Evolutionary conservation across 2,113 vertebrate species (phyloP).

Genomic region (Atlantisia rogersi): DNA sequence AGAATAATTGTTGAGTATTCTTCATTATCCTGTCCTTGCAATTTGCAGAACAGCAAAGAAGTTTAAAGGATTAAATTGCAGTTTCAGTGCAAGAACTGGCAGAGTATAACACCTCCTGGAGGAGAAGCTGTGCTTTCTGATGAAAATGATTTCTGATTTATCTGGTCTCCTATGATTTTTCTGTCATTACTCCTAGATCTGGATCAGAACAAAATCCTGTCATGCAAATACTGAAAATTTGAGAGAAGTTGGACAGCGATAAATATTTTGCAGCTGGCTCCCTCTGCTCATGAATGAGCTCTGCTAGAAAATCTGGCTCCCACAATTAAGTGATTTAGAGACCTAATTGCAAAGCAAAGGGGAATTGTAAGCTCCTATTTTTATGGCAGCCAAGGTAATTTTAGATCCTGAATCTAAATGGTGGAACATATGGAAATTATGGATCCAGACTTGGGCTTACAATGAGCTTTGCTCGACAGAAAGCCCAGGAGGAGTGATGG

Average conservation of each 20-base stretch:
- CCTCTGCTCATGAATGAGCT: constrained; percentile 45
- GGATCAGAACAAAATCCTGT: constrained; percentile 34
- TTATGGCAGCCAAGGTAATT: constrained; percentile 31
- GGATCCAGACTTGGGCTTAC: neutral
- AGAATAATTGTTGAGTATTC: neutral
- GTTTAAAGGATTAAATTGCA: neutral
- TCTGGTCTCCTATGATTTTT: constrained; percentile 7
- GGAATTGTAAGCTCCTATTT: constrained; percentile 49
- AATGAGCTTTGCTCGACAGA: neutral
- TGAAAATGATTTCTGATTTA: neutral
- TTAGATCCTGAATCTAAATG: constrained; percentile 25
- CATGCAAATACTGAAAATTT: constrained; percentile 34
- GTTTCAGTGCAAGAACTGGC: neutral
- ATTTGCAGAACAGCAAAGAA: neutral
- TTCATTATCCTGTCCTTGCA: neutral
- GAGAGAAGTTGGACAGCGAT: constrained; percentile 37
- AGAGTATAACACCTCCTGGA: neutral
- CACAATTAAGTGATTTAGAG: constrained; percentile 34
- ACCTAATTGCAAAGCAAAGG: constrained; percentile 57
- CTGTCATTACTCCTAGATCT: neutral
- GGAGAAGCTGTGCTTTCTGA: neutral
- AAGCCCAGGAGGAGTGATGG: neutral
- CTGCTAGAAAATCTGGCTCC: constrained; percentile 41
- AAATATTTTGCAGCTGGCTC: constrained; percentile 64
- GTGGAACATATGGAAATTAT: neutral